These are phyloP conservation scores for Halcyon senegalensis DNA, from an alignment of 2,113 vertebrate species.

Conservation along the genomic window DNA sequence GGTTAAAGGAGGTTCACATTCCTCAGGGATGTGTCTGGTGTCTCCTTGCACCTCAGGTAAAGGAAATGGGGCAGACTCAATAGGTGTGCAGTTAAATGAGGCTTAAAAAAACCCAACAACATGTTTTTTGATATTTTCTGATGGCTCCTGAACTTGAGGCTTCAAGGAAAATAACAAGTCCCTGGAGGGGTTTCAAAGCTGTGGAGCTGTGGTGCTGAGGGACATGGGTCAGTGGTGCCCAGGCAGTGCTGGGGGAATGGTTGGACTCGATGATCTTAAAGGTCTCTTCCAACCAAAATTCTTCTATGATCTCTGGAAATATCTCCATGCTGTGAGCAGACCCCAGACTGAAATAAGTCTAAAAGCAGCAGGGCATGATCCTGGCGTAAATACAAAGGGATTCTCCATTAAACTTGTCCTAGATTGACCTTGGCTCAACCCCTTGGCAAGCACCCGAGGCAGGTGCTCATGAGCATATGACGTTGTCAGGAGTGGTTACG, in stretches of 20 bases:
- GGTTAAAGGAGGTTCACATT: neutral
- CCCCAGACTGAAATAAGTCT: neutral
- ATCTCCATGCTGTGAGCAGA: neutral
- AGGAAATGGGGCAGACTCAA: neutral
- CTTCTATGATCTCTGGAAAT: neutral
- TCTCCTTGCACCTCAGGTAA: neutral
- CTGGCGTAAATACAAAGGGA: neutral
- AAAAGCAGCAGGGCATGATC: neutral
- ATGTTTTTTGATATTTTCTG: fast-evolving
- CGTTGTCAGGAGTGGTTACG: neutral
- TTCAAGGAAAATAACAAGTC: neutral
- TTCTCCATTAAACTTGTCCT: neutral
- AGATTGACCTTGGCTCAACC: neutral
- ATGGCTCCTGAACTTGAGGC: neutral
- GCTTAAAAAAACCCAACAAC: neutral
- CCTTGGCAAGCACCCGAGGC: neutral
- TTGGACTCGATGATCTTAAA: neutral
- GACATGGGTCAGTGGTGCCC: neutral
- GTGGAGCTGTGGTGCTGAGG: neutral
- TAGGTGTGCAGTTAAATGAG: neutral
- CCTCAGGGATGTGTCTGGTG: fast-evolving
- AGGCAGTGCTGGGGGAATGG: no score
- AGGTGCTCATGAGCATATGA: fast-evolving
- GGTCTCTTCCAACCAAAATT: neutral
- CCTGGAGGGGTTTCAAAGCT: neutral